Evolutionary conservation across 2,113 vertebrate genomes (phyloP).

Genomic region (Romanogobio albipinnatus): DNA sequence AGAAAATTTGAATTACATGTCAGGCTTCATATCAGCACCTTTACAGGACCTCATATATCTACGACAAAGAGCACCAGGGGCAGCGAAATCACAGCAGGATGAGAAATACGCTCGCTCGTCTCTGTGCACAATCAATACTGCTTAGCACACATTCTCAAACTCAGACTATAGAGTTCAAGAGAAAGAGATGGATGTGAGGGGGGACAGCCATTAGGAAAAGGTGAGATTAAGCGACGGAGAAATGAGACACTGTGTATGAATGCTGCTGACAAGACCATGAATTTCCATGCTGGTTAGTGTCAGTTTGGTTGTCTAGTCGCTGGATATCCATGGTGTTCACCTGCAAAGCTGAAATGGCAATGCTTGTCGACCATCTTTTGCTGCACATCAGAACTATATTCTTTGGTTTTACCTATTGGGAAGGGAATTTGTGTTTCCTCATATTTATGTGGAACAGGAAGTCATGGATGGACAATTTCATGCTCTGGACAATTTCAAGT

Average conservation of each 20-base stretch:
- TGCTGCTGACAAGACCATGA: not conserved
- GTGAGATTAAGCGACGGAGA: constrained; percentile 14
- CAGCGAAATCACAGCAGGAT: constrained; percentile 11
- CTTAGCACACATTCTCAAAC: constrained; percentile 31
- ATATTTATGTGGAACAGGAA: no score
- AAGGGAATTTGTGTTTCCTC: no score
- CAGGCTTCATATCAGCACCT: constrained; percentile 33
- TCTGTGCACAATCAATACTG: constrained; percentile 32
- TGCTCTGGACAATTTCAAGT: no score
- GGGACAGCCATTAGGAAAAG: not conserved
- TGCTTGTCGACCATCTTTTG: not conserved
- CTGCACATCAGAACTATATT: no score
- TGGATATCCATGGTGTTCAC: not conserved
- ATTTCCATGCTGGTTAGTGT: not conserved
- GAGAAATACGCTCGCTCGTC: constrained; percentile 9
- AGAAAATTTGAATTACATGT: constrained; percentile 25
- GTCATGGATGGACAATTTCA: no score
- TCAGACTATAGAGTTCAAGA: constrained; percentile 30
- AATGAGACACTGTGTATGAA: constrained; percentile 17
- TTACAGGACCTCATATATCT: constrained; percentile 33
- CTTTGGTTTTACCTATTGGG: no score
- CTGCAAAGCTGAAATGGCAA: not conserved
- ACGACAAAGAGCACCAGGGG: constrained; percentile 22
- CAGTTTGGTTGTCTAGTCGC: not conserved
- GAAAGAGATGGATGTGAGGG: constrained; percentile 40